Evolutionary conservation across 2,888 invertebrate genomes (phyloP), one percentile per base, ranked within the genome.

Genomic region (Nomada hirtipes): DNA sequence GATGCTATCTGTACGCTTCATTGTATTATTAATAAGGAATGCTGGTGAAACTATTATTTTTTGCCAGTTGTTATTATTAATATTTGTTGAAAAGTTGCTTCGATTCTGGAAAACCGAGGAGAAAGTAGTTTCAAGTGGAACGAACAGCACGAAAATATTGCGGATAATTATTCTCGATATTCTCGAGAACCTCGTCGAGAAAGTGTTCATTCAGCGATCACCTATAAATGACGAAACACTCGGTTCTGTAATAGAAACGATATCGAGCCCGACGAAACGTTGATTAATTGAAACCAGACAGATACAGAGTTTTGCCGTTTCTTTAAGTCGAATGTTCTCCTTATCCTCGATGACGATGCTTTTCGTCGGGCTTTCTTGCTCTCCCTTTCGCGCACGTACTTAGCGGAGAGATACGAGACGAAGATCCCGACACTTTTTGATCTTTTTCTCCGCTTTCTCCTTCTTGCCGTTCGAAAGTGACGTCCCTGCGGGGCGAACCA

Each of bases 381-480:
- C 61, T 18, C 55, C 23, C 63, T 26, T 18, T 57, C 4, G 50
- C 64, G 29, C 72, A 11, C 73, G 44, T 36, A 63, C 61, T 68
- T 50, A 61, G 50, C 70, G 50, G 60, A 69, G 13, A 61, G 20
- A 50, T 36, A 47, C 60, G 67, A 60, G 71, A 53, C 63, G 76
- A 71, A 65, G 57, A 72, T 73, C 71, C 57, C 20, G 76, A 59
- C 72, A 50, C 63, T 67, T 82, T 67, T 70, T 74, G 73, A 81
- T 79, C 74, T 73, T 79, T 67, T 63, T 77, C 70, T 78, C 68
- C 63, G 59, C 42, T 87, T 68, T 81, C 73, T 76, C 47, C 73
- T 61, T 36, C 71, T 72, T 63, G 42, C 83, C 84, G 50, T 81
- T 82, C 74, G 84, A 83, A 86, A 90, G 78, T 88, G 88, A 84